Evolutionary conservation across 1,140 invertebrate species (phyloP).

Genomic region (Psix sp.): DNA sequence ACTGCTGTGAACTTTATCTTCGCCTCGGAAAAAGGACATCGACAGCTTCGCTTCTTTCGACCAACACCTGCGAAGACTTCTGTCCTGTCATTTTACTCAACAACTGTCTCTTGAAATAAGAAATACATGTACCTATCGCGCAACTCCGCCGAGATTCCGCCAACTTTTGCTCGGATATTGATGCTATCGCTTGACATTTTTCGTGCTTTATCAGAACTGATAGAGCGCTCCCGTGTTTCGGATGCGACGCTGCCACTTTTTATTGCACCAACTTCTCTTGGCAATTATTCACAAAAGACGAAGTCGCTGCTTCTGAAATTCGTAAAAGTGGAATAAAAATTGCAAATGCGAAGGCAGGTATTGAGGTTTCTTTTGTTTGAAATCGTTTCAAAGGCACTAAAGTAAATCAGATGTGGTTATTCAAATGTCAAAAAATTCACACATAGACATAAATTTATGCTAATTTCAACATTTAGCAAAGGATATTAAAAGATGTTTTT

Average conservation of each 20-base stretch:
- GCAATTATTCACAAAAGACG: slow-evolving; percentile 41
- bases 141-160: slow-evolving; percentile 62
- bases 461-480: no score
- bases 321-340: no score
- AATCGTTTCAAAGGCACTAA: no score
- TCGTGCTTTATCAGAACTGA: slow-evolving; percentile 32
- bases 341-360: no score
- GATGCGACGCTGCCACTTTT: slow-evolving; percentile 27
- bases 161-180: slow-evolving; percentile 65
- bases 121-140: slow-evolving; percentile 65
- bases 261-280: slow-evolving; percentile 29
- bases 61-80: slow-evolving; percentile 50
- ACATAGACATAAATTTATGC: no score
- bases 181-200: slow-evolving; percentile 35
- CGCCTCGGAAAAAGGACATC: slow-evolving; percentile 44
- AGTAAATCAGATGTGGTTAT: no score
- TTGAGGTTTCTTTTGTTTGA: no score
- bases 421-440: no score
- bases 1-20: slow-evolving; percentile 65
- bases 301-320: neutral
- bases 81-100: slow-evolving; percentile 55
- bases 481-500: no score
- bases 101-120: slow-evolving; percentile 65
- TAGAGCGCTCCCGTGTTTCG: slow-evolving; percentile 40
- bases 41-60: no score